These are phyloP conservation scores for Lasioglossum albipes DNA, from an alignment of 1,140 invertebrate species.

Conservation along the genomic window DNA sequence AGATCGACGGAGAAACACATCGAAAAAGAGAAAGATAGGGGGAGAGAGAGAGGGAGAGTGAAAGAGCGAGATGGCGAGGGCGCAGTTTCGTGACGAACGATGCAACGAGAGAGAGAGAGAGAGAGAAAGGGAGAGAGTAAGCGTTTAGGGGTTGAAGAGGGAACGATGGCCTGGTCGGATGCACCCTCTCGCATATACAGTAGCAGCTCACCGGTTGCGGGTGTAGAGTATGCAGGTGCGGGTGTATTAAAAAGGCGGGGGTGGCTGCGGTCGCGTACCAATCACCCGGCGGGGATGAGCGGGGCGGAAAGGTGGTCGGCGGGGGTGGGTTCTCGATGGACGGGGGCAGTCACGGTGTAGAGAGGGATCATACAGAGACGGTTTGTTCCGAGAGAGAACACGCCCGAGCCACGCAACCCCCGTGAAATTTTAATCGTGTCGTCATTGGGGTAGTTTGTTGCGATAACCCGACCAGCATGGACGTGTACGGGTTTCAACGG, in stretches of 20 bases:
- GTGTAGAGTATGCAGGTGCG: slow-evolving; percentile 69
- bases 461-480: slow-evolving; percentile 71
- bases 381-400: slow-evolving; percentile 64
- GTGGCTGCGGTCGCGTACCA: slow-evolving; percentile 74
- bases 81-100: neutral
- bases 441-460: slow-evolving; percentile 77
- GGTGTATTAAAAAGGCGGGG: slow-evolving; percentile 75
- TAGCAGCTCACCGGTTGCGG: slow-evolving; percentile 61
- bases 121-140: neutral
- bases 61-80: neutral
- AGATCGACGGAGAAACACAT: no score
- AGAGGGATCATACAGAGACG: slow-evolving; percentile 68
- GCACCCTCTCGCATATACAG: slow-evolving; percentile 53
- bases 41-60: neutral
- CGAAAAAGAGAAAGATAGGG: no score
- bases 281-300: slow-evolving; percentile 68
- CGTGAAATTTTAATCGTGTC: slow-evolving; percentile 77
- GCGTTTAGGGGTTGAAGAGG: neutral
- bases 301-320: slow-evolving; percentile 47
- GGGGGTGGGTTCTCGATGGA: slow-evolving; percentile 54
- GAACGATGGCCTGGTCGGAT: slow-evolving; percentile 28
- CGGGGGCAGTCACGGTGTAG: slow-evolving; percentile 59
- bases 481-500: slow-evolving; percentile 63
- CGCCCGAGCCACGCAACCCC: slow-evolving; percentile 67
- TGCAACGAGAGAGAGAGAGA: neutral